Conservation (phyloP, 2,888 invertebrate species). For the Diploptera punctata region DNA sequence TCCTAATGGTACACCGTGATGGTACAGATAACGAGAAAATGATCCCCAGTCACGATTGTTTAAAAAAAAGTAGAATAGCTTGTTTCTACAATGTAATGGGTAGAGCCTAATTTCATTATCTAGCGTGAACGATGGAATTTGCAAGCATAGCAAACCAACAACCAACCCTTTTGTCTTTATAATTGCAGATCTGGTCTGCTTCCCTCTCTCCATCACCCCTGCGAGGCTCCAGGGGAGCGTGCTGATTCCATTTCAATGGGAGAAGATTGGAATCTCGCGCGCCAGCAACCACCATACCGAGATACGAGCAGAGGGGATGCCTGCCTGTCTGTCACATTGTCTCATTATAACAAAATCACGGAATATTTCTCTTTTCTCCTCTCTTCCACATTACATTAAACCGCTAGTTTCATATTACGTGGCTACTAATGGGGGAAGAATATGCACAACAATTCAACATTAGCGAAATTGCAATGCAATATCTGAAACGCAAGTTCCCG, state of each 20-base stretch:
- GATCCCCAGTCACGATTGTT: background rate
- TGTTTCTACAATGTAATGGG: background rate
- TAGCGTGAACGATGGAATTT: conserved; percentile 26
- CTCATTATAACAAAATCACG: background rate
- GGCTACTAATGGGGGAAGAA: too few relatives aligned
- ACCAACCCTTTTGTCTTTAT: conserved; percentile 34
- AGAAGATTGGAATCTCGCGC: conserved; percentile 40
- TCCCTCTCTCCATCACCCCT: background rate
- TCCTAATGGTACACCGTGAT: too few relatives aligned
- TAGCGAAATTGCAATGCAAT: too few relatives aligned
- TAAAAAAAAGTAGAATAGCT: background rate
- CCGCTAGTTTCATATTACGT: too few relatives aligned
- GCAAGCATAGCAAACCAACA: conserved; percentile 3
- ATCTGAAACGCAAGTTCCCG: too few relatives aligned
- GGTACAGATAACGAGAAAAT: background rate
- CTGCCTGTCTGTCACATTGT: background rate
- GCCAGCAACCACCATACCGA: conserved; percentile 31
- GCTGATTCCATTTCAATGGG: conserved; percentile 37
- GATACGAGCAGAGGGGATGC: background rate
- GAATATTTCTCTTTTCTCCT: too few relatives aligned
- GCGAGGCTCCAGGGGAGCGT: conserved; percentile 29
- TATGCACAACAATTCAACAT: too few relatives aligned
- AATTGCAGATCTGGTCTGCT: conserved; percentile 29
- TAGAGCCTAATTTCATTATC: conserved; percentile 21
- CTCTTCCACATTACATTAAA: too few relatives aligned